Evolutionary conservation across 2,113 vertebrate species (phyloP).

Genomic region (Gymnocephalus cernua): DNA sequence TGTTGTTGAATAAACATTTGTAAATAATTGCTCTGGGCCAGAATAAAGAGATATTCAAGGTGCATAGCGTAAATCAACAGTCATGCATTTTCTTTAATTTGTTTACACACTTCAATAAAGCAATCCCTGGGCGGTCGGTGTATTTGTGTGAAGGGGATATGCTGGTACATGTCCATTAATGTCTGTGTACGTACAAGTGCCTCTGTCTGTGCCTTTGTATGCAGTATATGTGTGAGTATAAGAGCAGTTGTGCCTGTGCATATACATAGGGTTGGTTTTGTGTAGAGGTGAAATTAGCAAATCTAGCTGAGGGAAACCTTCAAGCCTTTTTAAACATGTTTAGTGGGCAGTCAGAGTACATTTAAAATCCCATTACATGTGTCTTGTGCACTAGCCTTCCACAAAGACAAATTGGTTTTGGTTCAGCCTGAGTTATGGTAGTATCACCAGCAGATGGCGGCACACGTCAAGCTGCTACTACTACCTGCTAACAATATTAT

Average conservation of each 20-base stretch:
- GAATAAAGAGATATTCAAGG: slow-evolving; percentile 46
- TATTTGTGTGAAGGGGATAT: neutral
- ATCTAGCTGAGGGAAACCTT: neutral
- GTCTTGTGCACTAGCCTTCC: neutral
- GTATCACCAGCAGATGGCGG: slow-evolving; percentile 76
- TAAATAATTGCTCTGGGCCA: slow-evolving; percentile 66
- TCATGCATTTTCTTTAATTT: slow-evolving; percentile 16
- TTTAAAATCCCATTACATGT: neutral
- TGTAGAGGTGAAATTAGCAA: neutral
- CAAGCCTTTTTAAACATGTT: neutral
- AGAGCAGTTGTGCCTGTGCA: neutral
- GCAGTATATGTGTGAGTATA: neutral
- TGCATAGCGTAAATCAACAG: slow-evolving; percentile 42
- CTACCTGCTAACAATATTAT: neutral
- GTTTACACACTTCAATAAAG: slow-evolving; percentile 15
- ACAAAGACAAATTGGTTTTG: slow-evolving; percentile 5
- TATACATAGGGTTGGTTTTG: neutral
- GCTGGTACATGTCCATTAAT: neutral
- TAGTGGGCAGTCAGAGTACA: neutral
- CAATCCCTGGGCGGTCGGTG: neutral
- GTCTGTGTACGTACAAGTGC: neutral
- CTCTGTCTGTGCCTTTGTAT: neutral
- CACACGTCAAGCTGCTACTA: slow-evolving; percentile 41
- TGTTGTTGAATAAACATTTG: slow-evolving; percentile 61
- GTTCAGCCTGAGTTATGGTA: neutral